phyloP scores from a whole-genome alignment of 1,140 invertebrate genomes.

The Microplitis demolitor region DNA sequence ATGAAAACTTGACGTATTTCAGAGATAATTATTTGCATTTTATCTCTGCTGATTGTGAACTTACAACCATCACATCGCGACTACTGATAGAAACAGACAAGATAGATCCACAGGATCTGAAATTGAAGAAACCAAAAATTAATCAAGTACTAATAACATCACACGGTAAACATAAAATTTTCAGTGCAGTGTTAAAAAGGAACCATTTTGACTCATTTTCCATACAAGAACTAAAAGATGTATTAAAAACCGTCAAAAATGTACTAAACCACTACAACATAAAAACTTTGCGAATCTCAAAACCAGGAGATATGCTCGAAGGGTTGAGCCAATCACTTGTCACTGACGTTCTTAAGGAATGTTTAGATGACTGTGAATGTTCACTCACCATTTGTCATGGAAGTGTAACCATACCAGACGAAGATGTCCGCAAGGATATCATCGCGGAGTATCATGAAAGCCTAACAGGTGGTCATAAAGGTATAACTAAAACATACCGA shows the following conservation, averaged over 20 bases:
- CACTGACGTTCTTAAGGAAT: not conserved
- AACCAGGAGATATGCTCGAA: not conserved
- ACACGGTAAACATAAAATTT: not conserved
- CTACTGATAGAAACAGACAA: not conserved
- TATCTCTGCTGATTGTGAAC: too few relatives aligned
- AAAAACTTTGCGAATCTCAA: not conserved
- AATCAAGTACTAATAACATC: not conserved
- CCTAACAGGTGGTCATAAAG: too few relatives aligned
- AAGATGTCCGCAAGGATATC: too few relatives aligned
- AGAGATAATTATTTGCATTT: too few relatives aligned
- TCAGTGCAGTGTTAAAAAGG: not conserved
- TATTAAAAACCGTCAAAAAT: too few relatives aligned
- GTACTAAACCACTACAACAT: not conserved
- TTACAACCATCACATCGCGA: not conserved
- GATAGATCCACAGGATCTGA: not conserved
- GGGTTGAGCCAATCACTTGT: not conserved
- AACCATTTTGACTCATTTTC: not conserved
- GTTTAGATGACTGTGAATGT: not conserved
- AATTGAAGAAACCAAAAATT: not conserved
- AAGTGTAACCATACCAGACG: too few relatives aligned
- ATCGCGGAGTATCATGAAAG: too few relatives aligned
- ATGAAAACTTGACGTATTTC: too few relatives aligned
- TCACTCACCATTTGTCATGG: not conserved
- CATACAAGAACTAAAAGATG: too few relatives aligned
- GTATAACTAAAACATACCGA: too few relatives aligned